Conservation (phyloP, 1,140 invertebrate genomes). For the Meloidogyne chitwoodi region DNA sequence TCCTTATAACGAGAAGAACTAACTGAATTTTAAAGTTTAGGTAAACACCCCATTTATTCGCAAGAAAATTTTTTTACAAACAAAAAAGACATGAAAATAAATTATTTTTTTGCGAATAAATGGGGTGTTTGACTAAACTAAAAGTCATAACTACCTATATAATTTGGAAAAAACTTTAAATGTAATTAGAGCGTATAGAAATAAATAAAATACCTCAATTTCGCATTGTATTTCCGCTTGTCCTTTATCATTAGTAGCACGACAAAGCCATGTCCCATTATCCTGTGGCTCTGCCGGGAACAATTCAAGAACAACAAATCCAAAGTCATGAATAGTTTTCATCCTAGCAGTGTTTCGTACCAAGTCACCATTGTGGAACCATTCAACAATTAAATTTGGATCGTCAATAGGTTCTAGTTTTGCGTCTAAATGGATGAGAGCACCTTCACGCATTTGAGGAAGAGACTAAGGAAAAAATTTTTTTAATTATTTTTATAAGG, state of each 20-base stretch:
- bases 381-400: conserved; percentile 85
- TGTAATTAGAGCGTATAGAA: conserved; percentile 67
- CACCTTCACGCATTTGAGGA: conserved; percentile 75
- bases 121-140: too few species aligned
- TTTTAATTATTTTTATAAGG: background rate
- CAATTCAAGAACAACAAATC: conserved; percentile 90
- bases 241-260: conserved; percentile 80
- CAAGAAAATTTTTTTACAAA: too few species aligned
- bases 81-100: too few species aligned
- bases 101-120: too few species aligned
- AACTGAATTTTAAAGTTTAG: too few species aligned
- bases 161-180: too few species aligned
- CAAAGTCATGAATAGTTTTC: conserved; percentile 90
- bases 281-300: conserved; percentile 87
- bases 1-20: too few species aligned
- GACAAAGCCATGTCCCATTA: conserved; percentile 78
- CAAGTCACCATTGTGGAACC: conserved; percentile 90
- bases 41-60: too few species aligned
- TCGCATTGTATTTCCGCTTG: conserved; percentile 87
- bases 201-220: conserved; percentile 72
- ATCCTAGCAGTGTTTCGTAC: conserved; percentile 71
- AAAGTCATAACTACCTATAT: too few species aligned
- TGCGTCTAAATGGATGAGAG: conserved; percentile 85
- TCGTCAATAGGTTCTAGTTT: conserved; percentile 82
- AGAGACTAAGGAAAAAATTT: conserved; percentile 22